phyloP scores from a whole-genome alignment of 2,797 vertebrate species.

The Rhinella marina region DNA sequence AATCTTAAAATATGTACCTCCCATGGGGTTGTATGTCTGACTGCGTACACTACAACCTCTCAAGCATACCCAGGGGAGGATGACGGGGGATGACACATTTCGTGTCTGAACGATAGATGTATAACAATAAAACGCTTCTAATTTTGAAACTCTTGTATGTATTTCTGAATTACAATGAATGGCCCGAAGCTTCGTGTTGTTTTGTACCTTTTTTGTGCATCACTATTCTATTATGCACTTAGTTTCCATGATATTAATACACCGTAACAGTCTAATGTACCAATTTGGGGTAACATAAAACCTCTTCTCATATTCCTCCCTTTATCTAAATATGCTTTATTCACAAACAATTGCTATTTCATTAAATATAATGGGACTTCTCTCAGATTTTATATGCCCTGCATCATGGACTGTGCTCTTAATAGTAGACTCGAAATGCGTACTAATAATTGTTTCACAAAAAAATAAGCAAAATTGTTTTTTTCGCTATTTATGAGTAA shows the following conservation, averaged over 20 bases:
- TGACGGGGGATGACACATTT: not conserved
- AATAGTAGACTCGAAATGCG: slow-evolving; percentile 26
- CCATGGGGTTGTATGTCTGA: too few relatives aligned
- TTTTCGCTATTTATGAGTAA: slow-evolving; percentile 40
- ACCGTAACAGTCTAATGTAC: slow-evolving; percentile 1
- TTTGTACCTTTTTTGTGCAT: slow-evolving; percentile 10
- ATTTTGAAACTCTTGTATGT: not conserved
- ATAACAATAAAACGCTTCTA: slow-evolving; percentile 12
- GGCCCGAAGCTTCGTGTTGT: not conserved
- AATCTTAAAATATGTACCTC: too few relatives aligned
- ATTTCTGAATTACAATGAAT: not conserved
- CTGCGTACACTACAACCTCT: too few relatives aligned
- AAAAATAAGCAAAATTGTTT: slow-evolving; percentile 55
- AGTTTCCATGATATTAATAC: not conserved
- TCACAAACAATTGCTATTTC: slow-evolving; percentile 57
- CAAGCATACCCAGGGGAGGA: not conserved
- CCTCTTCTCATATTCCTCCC: slow-evolving; percentile 3
- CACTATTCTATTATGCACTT: not conserved
- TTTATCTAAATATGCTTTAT: slow-evolving; percentile 53
- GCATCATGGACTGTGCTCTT: slow-evolving; percentile 70
- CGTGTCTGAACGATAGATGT: not conserved
- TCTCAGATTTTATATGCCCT: slow-evolving; percentile 70
- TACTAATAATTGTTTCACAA: slow-evolving; percentile 52
- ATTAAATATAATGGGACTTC: slow-evolving; percentile 64
- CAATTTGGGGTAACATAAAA: slow-evolving; percentile 33